These are phyloP conservation scores for Carcina quercana DNA, from an alignment of 2,888 invertebrate species.

Conservation along the genomic window DNA sequence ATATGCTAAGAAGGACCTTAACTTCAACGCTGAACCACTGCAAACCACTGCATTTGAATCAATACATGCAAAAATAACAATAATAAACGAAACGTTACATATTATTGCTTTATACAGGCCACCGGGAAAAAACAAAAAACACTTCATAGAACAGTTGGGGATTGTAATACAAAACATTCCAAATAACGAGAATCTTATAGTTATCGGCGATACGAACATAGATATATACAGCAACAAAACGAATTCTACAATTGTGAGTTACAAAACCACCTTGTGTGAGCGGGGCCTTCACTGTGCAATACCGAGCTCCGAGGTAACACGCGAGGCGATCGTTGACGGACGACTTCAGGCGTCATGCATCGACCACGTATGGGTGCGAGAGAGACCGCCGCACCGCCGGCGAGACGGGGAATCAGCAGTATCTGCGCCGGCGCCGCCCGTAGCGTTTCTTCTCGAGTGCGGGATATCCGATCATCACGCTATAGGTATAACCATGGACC, in stretches of 20 bases:
- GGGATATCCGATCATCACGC: conserved; percentile 9
- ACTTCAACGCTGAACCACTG: neutral
- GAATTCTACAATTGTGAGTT: neutral
- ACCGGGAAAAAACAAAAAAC: conserved; percentile 2
- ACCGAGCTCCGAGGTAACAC: conserved; percentile 1
- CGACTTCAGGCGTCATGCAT: conserved; percentile 6
- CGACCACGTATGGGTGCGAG: conserved; percentile 11
- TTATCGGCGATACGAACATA: conserved; percentile 5
- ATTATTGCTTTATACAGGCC: conserved; percentile 6
- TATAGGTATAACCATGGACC: neutral
- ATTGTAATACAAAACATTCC: conserved; percentile 1
- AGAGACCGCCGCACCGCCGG: conserved; percentile 4
- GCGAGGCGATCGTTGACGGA: neutral
- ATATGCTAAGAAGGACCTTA: neutral
- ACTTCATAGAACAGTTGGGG: conserved; percentile 2
- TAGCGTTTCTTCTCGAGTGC: conserved; percentile 4
- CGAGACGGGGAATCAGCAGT: neutral
- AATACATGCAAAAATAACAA: neutral
- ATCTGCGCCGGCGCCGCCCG: neutral
- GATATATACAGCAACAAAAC: neutral
- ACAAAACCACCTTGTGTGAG: conserved; percentile 1
- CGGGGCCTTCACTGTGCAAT: conserved; percentile 3
- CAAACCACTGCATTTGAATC: neutral
- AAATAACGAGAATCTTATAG: neutral
- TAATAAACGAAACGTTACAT: neutral